Conservation (phyloP, 2,888 invertebrate species). For the Lacanobia wlatinum region DNA sequence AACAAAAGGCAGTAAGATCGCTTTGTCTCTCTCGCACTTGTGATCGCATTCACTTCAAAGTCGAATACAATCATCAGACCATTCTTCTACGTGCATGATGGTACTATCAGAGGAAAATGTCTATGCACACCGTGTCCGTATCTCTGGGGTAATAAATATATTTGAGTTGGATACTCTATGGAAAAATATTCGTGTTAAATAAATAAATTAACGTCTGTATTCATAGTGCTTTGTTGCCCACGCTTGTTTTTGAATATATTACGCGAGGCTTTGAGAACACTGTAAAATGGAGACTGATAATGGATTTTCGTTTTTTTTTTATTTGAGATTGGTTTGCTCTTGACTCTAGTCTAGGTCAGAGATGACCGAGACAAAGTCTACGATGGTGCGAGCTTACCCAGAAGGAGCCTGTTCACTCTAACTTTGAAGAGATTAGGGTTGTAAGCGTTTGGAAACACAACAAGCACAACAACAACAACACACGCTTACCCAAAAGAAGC, state of each 20-base stretch:
- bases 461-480: no score
- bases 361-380: no score
- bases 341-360: no score
- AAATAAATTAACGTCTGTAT: constrained; percentile 44
- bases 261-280: background rate
- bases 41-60: background rate
- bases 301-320: background rate
- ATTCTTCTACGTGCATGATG: background rate
- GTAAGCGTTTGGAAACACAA: no score
- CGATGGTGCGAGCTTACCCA: no score
- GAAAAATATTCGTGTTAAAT: constrained; percentile 46
- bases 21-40: background rate
- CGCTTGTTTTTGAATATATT: background rate
- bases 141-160: constrained; percentile 56
- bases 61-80: background rate
- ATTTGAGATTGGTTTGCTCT: no score
- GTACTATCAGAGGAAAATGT: constrained; percentile 39
- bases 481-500: no score
- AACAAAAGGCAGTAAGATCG: background rate
- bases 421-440: no score
- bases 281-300: background rate
- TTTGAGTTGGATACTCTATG: constrained; percentile 35
- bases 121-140: constrained; percentile 49
- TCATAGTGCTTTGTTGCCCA: background rate
- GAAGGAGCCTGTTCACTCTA: no score